These are phyloP conservation scores for Eubasilissa splendida DNA, from an alignment of 2,888 invertebrate genomes.

Conservation along the genomic window DNA sequence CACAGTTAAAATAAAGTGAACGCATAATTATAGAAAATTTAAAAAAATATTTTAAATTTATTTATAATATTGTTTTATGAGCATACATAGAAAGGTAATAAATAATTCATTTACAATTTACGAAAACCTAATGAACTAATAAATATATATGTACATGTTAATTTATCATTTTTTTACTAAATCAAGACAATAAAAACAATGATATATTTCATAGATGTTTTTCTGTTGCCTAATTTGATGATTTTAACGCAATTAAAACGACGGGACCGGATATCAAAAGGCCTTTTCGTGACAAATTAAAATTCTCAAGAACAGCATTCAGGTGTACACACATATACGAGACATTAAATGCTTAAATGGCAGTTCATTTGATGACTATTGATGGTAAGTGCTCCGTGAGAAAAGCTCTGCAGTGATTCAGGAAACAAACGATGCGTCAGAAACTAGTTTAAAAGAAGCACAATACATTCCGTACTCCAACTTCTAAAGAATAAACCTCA, in stretches of 20 bases:
- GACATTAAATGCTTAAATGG: constrained; percentile 10
- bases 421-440: constrained; percentile 28
- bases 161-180: too few species aligned
- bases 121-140: too few species aligned
- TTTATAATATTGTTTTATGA: too few species aligned
- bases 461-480: constrained; percentile 3
- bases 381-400: constrained; percentile 24
- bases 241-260: neutral
- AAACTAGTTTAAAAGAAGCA: constrained; percentile 22
- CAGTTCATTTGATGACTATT: constrained; percentile 13
- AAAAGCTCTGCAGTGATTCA: constrained; percentile 3
- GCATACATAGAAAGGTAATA: too few species aligned
- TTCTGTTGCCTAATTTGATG: too few species aligned
- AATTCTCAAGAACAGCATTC: neutral
- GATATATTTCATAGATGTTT: too few species aligned
- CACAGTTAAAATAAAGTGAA: constrained; percentile 11
- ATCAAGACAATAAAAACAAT: too few species aligned
- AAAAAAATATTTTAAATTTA: too few species aligned
- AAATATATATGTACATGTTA: too few species aligned
- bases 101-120: too few species aligned
- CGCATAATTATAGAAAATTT: neutral
- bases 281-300: neutral
- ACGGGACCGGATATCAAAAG: neutral
- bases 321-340: neutral
- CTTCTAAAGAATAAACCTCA: neutral